Conservation (phyloP, 1,140 invertebrate species). For the Saxidomus purpurata region DNA sequence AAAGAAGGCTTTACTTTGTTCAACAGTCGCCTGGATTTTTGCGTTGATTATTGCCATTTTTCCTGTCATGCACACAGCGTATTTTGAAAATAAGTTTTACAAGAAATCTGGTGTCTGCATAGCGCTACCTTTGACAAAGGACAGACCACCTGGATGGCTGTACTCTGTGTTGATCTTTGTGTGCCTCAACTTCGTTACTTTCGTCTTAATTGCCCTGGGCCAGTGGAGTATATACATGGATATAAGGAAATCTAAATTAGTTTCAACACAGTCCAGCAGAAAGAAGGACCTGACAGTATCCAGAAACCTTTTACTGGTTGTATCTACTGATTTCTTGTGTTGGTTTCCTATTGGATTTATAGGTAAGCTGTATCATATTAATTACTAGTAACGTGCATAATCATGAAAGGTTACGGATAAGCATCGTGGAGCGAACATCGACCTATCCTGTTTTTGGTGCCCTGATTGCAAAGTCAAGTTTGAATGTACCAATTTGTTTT, state of each 20-base stretch:
- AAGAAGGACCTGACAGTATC: conserved; percentile 66
- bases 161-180: conserved; percentile 70
- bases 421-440: no score
- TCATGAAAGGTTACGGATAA: no score
- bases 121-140: conserved; percentile 66
- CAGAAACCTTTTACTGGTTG: conserved; percentile 71
- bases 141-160: conserved; percentile 65
- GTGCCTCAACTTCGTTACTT: conserved; percentile 68
- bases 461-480: no score
- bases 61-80: conserved; percentile 62
- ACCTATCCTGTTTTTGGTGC: no score
- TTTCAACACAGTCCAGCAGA: not conserved
- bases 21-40: conserved; percentile 65
- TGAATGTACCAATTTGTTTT: no score
- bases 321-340: conserved; percentile 66
- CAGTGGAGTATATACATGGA: conserved; percentile 69
- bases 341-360: conserved; percentile 60
- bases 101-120: conserved; percentile 72
- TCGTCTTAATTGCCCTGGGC: conserved; percentile 70
- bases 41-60: conserved; percentile 58
- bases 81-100: conserved; percentile 68
- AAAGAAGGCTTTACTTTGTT: conserved; percentile 40
- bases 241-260: conserved; percentile 3
- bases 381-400: no score
- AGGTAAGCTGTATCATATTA: conserved; percentile 67